These are phyloP conservation scores for Ectemnius cavifrons DNA, from an alignment of 2,888 invertebrate genomes.

Conservation along the genomic window DNA sequence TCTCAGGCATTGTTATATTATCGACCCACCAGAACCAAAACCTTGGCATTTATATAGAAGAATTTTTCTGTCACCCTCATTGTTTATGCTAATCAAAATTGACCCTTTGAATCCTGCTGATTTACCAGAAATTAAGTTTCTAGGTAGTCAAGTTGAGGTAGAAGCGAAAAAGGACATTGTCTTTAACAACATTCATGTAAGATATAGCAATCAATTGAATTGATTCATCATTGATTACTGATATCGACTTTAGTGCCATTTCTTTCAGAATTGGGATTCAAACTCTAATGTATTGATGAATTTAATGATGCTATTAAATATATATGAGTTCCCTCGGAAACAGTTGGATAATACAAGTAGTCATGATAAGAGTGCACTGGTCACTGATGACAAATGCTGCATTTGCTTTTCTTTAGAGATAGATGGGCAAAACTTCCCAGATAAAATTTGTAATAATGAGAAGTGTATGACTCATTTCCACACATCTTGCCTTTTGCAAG, in stretches of 20 bases:
- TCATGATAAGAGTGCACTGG: constrained; percentile 51
- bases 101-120: constrained; percentile 64
- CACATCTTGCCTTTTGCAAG: constrained; percentile 68
- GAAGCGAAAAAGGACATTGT: constrained; percentile 61
- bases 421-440: constrained; percentile 63
- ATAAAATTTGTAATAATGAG: constrained; percentile 71
- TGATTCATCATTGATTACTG: constrained; percentile 3
- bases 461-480: constrained; percentile 72
- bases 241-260: neutral
- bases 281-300: constrained; percentile 63
- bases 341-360: constrained; percentile 25
- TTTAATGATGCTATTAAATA: constrained; percentile 64
- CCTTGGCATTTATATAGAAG: constrained; percentile 72
- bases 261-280: constrained; percentile 69
- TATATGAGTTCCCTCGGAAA: constrained; percentile 66
- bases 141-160: constrained; percentile 68
- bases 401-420: constrained; percentile 71
- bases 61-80: constrained; percentile 67
- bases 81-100: constrained; percentile 68
- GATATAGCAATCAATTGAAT: constrained; percentile 7
- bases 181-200: constrained; percentile 63
- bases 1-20: constrained; percentile 70
- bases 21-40: constrained; percentile 71
- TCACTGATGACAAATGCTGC: constrained; percentile 71
- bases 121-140: constrained; percentile 69